Conservation (phyloP, 1,140 invertebrate species). For the Lucilia cuprina region DNA sequence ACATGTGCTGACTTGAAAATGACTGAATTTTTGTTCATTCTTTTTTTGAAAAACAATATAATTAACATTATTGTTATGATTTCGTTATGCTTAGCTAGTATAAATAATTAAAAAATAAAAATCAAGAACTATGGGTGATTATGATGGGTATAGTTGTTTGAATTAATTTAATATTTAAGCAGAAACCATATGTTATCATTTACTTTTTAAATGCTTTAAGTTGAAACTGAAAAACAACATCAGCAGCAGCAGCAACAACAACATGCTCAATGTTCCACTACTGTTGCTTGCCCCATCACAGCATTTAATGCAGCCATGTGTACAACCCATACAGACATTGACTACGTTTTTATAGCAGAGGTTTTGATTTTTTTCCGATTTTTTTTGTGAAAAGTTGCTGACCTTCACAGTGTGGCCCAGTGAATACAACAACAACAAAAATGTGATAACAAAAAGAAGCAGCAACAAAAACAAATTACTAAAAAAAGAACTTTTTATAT, state of each 20-base stretch:
- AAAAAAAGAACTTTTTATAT: not conserved
- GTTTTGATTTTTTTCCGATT: not conserved
- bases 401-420: slow-evolving; percentile 30
- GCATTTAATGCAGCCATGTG: not conserved
- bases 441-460: not conserved
- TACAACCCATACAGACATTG: not conserved
- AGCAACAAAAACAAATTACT: not conserved
- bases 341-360: not conserved
- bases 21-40: not conserved
- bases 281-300: not conserved
- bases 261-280: not conserved
- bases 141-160: no score
- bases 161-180: not conserved
- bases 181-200: slow-evolving; percentile 9
- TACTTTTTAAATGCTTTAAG: not conserved
- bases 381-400: slow-evolving; percentile 31
- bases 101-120: not conserved
- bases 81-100: not conserved
- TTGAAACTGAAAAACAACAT: not conserved
- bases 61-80: slow-evolving; percentile 5
- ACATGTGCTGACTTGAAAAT: not conserved
- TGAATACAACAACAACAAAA: slow-evolving; percentile 22
- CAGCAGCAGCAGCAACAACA: not conserved
- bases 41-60: not conserved
- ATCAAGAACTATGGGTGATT: no score